phyloP scores from a whole-genome alignment of 2,888 invertebrate species.

The Epirrita christyi region DNA sequence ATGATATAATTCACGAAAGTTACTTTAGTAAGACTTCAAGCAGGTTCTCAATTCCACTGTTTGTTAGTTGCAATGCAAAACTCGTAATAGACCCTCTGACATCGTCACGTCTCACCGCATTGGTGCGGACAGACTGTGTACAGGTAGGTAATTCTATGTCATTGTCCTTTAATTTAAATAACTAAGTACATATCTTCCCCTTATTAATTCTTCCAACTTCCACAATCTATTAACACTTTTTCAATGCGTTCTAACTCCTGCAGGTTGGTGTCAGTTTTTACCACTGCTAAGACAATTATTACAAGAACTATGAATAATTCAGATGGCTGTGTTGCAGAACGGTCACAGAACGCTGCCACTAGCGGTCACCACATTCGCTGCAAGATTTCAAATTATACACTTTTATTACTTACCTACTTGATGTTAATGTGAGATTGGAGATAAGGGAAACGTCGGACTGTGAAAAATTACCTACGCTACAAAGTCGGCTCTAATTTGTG shows the following conservation, averaged over 20 bases:
- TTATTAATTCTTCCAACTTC: slow-evolving; percentile 20
- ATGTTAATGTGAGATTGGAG: slow-evolving; percentile 18
- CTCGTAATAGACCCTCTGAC: too few relatives aligned
- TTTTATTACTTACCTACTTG: slow-evolving; percentile 38
- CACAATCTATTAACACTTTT: slow-evolving; percentile 19
- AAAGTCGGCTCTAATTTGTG: slow-evolving; percentile 10
- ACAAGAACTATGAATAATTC: slow-evolving; percentile 73
- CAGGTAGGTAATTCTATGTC: slow-evolving; percentile 1
- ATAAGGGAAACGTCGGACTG: slow-evolving; percentile 13
- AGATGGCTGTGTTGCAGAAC: slow-evolving; percentile 69
- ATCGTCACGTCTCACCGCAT: background rate
- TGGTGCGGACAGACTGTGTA: background rate
- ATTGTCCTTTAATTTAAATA: slow-evolving; percentile 16
- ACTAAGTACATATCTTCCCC: slow-evolving; percentile 23
- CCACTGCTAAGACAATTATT: slow-evolving; percentile 38
- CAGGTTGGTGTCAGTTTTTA: slow-evolving; percentile 41
- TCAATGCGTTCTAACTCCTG: slow-evolving; percentile 32
- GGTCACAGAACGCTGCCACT: slow-evolving; percentile 75
- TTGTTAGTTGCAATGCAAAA: too few relatives aligned
- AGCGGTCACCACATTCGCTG: slow-evolving; percentile 62
- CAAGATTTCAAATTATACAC: slow-evolving; percentile 38
- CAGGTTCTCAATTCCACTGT: too few relatives aligned
- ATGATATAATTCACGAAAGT: too few relatives aligned
- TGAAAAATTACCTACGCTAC: slow-evolving; percentile 19
- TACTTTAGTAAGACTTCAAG: too few relatives aligned